phyloP scores from a whole-genome alignment of 2,113 vertebrate species.

The Tupaia chinensis region DNA sequence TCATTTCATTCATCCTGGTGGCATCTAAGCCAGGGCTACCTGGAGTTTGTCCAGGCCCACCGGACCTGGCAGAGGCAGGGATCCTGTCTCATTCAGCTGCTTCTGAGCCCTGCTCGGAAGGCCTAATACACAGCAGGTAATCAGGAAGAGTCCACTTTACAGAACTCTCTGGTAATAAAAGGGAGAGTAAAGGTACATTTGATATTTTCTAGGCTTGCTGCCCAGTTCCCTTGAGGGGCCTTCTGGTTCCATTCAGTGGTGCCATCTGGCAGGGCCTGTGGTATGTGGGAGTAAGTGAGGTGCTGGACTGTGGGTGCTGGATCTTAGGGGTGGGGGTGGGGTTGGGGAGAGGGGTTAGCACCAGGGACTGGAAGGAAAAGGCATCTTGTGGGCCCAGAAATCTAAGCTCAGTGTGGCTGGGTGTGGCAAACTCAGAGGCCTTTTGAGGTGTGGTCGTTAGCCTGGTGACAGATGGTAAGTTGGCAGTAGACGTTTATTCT shows the following conservation, averaged over 20 bases:
- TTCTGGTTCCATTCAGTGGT: not conserved
- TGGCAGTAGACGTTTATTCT: not conserved
- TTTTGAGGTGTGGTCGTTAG: not conserved
- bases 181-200: not conserved
- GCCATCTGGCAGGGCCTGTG: constrained; percentile 9
- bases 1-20: constrained; percentile 38
- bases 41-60: not conserved
- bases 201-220: constrained; percentile 29
- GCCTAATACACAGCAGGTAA: not conserved
- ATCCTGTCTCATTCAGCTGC: not conserved
- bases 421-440: not conserved
- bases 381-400: not conserved
- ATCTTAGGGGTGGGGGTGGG: not conserved
- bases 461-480: not conserved
- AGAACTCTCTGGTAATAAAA: not conserved
- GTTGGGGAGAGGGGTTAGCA: not conserved
- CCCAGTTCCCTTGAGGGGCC: not conserved
- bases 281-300: not conserved
- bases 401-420: not conserved
- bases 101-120: constrained; percentile 9
- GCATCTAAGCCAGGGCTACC: not conserved
- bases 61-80: not conserved
- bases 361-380: not conserved
- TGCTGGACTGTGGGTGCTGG: not conserved
- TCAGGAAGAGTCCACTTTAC: not conserved